A percentile compares a stretch with the other conserved stretches of the same genome.
phyloP scores from a whole-genome alignment of 2,797 vertebrate species.

The Ispidina picta region DNA sequence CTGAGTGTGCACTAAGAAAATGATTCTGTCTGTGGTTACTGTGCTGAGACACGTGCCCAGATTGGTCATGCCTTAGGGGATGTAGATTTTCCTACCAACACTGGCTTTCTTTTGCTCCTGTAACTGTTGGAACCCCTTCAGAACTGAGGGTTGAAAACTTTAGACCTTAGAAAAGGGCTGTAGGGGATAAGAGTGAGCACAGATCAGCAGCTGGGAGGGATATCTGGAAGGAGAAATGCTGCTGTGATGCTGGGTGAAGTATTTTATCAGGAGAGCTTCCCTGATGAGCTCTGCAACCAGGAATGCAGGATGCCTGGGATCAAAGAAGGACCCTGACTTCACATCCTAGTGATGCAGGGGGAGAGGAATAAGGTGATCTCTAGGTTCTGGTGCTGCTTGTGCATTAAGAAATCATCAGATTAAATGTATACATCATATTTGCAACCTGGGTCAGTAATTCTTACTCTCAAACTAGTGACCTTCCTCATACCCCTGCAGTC shows the following conservation, averaged over 20 bases:
- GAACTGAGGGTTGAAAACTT: background rate
- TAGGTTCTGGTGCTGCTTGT: background rate
- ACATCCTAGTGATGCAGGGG: accelerated
- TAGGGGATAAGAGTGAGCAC: background rate
- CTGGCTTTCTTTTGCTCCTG: constrained; percentile 12
- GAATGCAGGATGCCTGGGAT: background rate
- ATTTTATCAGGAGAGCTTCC: background rate
- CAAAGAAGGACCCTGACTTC: background rate
- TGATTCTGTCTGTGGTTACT: constrained; percentile 36
- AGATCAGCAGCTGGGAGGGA: background rate
- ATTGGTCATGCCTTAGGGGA: background rate
- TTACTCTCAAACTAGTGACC: background rate
- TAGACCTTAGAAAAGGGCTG: background rate
- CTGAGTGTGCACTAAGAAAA: background rate
- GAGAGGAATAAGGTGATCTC: background rate
- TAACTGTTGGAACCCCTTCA: background rate
- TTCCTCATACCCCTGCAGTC: background rate
- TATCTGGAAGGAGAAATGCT: background rate
- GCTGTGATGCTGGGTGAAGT: background rate
- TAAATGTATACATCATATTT: background rate
- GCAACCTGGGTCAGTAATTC: background rate
- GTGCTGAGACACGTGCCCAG: constrained; percentile 2
- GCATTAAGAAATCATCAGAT: background rate
- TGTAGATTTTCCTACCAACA: constrained; percentile 16
- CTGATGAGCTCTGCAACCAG: background rate